Evolutionary conservation across 2,888 invertebrate genomes (phyloP).

Genomic region (Hylaea fasciaria): DNA sequence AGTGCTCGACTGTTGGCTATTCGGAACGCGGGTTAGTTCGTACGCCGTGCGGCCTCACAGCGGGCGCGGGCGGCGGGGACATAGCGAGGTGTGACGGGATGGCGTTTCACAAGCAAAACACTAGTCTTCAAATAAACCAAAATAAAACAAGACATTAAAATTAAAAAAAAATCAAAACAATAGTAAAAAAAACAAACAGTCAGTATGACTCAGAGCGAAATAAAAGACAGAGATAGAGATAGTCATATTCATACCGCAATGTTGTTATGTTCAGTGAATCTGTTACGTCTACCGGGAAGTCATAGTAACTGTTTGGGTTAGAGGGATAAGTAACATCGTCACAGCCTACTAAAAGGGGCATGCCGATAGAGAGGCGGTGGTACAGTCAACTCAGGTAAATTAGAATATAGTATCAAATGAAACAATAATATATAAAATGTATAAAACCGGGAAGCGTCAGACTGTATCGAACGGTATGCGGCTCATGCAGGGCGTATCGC

Average conservation of each 20-base stretch:
- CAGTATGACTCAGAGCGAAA: slow-evolving; percentile 82
- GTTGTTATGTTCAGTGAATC: slow-evolving; percentile 72
- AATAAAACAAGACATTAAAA: slow-evolving; percentile 62
- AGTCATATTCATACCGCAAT: slow-evolving; percentile 82
- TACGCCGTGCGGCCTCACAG: slow-evolving; percentile 58
- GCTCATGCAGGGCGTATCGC: slow-evolving; percentile 74
- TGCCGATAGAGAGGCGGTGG: slow-evolving; percentile 74
- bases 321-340: slow-evolving; percentile 83
- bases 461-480: slow-evolving; percentile 63
- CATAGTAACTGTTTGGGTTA: slow-evolving; percentile 82
- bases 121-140: slow-evolving; percentile 69
- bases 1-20: slow-evolving; percentile 64
- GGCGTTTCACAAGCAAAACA: slow-evolving; percentile 83
- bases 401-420: slow-evolving; percentile 48
- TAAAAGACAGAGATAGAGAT: slow-evolving; percentile 77
- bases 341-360: slow-evolving; percentile 80
- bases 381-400: slow-evolving; percentile 69
- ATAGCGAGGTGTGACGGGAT: slow-evolving; percentile 78
- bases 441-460: slow-evolving; percentile 76
- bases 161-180: slow-evolving; percentile 52
- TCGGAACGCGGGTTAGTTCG: slow-evolving; percentile 72
- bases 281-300: slow-evolving; percentile 59
- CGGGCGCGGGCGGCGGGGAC: slow-evolving; percentile 56
- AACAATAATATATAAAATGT: slow-evolving; percentile 36
- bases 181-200: slow-evolving; percentile 81